Percentiles rank a stretch among this genome's conserved stretches.
These are phyloP conservation scores for Lasius platythorax DNA, from an alignment of 2,888 invertebrate genomes.

Conservation along the genomic window DNA sequence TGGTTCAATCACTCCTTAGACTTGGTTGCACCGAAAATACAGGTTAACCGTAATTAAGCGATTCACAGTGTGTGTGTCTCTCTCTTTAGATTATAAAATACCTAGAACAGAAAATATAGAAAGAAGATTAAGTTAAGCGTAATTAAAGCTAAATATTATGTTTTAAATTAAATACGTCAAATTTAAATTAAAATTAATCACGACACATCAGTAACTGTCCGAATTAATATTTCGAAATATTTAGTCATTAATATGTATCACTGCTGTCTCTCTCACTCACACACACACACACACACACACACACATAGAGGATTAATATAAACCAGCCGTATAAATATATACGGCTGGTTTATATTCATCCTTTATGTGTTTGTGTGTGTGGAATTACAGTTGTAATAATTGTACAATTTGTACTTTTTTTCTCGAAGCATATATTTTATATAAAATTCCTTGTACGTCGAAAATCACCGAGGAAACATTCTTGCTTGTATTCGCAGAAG, in stretches of 20 bases:
- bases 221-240: neutral
- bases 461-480: neutral
- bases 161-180: neutral
- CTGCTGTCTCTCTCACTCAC: too few species aligned
- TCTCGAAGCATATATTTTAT: neutral
- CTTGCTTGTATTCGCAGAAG: neutral
- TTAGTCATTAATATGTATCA: too few species aligned
- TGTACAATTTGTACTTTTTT: neutral
- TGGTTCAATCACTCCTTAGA: neutral
- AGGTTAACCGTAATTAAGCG: slow-evolving; percentile 7
- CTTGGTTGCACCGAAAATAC: neutral
- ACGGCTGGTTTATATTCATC: neutral
- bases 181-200: neutral
- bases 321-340: neutral
- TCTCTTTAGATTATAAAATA: slow-evolving; percentile 33
- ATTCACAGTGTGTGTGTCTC: neutral
- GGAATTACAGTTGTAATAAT: too few species aligned
- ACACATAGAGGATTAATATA: too few species aligned
- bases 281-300: too few species aligned
- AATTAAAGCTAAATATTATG: neutral
- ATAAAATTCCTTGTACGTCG: neutral
- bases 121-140: slow-evolving; percentile 20
- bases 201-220: neutral
- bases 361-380: neutral
- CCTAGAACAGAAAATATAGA: slow-evolving; percentile 34